These are phyloP conservation scores for Aleiodes testaceus DNA, from an alignment of 2,888 invertebrate genomes.

Conservation along the genomic window DNA sequence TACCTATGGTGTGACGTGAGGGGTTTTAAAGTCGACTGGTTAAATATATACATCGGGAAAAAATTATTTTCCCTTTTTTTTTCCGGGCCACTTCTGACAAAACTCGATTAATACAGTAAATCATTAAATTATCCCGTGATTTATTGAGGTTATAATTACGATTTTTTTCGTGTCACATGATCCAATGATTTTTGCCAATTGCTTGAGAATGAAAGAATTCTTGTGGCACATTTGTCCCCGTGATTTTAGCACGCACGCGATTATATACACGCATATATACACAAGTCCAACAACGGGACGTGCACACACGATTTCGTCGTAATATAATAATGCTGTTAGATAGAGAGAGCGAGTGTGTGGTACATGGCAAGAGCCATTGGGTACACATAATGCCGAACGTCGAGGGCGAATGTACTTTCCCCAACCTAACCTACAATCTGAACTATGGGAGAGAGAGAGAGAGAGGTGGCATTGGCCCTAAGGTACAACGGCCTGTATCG, in stretches of 20 bases:
- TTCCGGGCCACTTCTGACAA: constrained; percentile 15
- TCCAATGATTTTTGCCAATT: too few relatives aligned
- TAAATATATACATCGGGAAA: constrained; percentile 34
- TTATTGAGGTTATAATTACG: constrained; percentile 26
- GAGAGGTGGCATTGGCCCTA: neutral
- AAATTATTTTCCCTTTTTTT: neutral
- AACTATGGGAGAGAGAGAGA: neutral
- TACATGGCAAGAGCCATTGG: constrained; percentile 20
- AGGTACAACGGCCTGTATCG: constrained; percentile 37
- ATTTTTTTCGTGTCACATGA: constrained; percentile 4
- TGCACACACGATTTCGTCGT: constrained; percentile 32
- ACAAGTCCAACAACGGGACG: constrained; percentile 34
- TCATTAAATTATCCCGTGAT: constrained; percentile 26
- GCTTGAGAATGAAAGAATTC: constrained; percentile 2
- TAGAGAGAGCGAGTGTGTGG: neutral
- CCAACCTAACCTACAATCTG: neutral
- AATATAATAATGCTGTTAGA: constrained; percentile 38
- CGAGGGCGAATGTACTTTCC: constrained; percentile 28
- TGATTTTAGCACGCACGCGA: constrained; percentile 39
- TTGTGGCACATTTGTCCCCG: constrained; percentile 31
- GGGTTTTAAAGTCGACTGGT: constrained; percentile 35
- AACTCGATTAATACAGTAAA: constrained; percentile 30
- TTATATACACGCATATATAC: constrained; percentile 42
- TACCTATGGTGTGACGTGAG: constrained; percentile 50
- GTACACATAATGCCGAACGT: constrained; percentile 29